Conservation (phyloP, 53 echinoderm and acorn worm species). For the Holothuria leucospilota region DNA sequence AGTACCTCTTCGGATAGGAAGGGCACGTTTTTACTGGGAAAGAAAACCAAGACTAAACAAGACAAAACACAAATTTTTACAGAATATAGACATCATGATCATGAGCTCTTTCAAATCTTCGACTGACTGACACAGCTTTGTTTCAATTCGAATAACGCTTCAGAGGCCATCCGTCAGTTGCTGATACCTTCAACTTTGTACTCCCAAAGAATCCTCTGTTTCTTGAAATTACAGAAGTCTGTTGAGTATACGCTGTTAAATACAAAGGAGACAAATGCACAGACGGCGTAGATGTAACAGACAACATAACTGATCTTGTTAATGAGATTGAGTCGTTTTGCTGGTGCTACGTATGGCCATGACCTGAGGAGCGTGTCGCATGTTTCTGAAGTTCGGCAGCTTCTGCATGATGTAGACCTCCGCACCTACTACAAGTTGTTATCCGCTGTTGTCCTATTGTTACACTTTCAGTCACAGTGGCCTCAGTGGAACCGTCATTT, state of each 20-base stretch:
- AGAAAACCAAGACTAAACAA: too few relatives aligned
- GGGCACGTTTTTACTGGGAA: too few relatives aligned
- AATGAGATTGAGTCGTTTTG: too few relatives aligned
- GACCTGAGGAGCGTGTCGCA: conserved; percentile 12
- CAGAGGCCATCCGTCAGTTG: conserved; percentile 36
- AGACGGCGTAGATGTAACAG: conserved; percentile 29
- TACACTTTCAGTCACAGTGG: too few relatives aligned
- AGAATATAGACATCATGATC: too few relatives aligned
- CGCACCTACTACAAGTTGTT: conserved; percentile 21
- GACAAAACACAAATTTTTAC: too few relatives aligned
- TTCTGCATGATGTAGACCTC: conserved; percentile 16
- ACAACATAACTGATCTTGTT: conserved; percentile 27
- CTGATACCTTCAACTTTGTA: conserved; percentile 34
- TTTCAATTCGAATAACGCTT: conserved; percentile 20
- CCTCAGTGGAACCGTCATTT: too few relatives aligned
- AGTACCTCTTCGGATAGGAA: too few relatives aligned
- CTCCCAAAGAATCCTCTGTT: conserved; percentile 38
- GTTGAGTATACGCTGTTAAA: conserved; percentile 4
- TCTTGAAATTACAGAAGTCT: conserved; percentile 9
- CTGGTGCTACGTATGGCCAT: too few relatives aligned
- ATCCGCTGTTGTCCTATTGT: conserved; percentile 8
- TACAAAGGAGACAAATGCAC: conserved; percentile 42
- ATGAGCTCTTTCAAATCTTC: too few relatives aligned
- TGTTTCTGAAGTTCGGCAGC: conserved; percentile 27
- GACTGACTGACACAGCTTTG: conserved; percentile 21